Evolutionary conservation across 2,113 vertebrate species (phyloP).

Genomic region (Tinamus guttatus): DNA sequence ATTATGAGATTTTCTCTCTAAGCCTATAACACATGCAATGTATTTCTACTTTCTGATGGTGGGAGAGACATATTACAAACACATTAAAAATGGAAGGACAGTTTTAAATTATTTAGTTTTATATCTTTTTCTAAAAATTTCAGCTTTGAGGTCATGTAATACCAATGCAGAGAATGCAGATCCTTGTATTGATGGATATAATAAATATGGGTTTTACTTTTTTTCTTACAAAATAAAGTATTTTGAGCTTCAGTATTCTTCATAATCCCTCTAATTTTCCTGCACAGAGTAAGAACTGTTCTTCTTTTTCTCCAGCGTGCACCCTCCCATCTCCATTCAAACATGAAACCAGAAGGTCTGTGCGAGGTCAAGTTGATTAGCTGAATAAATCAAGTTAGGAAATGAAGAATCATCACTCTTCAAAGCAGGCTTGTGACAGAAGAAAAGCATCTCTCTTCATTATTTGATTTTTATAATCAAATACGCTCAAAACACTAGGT

Average conservation of each 20-base stretch:
- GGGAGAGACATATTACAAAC: neutral
- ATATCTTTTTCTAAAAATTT: neutral
- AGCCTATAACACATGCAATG: neutral
- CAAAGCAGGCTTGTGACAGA: constrained; percentile 21
- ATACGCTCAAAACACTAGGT: constrained; percentile 22
- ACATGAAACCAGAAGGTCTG: constrained; percentile 27
- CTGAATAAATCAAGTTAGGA: constrained; percentile 50
- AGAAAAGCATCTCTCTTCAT: constrained; percentile 30
- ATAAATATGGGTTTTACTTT: neutral
- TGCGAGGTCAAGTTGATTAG: constrained; percentile 45
- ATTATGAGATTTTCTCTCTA: neutral
- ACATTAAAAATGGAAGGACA: neutral
- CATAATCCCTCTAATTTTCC: neutral
- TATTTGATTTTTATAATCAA: constrained; percentile 59
- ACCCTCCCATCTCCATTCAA: neutral
- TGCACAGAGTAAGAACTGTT: rapidly evolving
- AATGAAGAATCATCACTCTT: constrained; percentile 49
- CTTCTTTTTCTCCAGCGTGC: neutral
- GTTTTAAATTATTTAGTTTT: neutral
- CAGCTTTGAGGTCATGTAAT: neutral
- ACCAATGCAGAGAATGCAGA: neutral
- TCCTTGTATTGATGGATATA: neutral
- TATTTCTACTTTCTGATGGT: neutral
- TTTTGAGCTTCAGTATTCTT: neutral
- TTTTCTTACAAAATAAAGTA: neutral